A percentile compares a stretch with the other conserved stretches of the same genome.
Conservation (phyloP, 2,113 vertebrate genomes). For the Caretta caretta region DNA sequence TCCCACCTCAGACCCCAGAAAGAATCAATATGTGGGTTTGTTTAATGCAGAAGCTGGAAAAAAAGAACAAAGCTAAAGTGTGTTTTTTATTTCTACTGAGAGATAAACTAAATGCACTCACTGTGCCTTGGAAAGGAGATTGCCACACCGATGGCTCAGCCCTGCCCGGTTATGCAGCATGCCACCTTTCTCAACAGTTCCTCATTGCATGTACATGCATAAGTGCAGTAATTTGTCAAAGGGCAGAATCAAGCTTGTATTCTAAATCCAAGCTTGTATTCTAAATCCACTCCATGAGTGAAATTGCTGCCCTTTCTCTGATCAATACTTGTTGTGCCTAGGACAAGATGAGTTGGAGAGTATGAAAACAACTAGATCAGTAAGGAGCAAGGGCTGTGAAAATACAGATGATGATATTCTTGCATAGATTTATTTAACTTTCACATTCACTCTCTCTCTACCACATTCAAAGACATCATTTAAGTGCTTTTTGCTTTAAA, state of each 20-base stretch:
- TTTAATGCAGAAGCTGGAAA: not conserved
- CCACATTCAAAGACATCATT: not conserved
- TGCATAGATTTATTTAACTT: not conserved
- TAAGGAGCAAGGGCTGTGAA: accelerated
- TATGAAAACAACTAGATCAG: not conserved
- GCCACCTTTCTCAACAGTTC: not conserved
- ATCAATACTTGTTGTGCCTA: not conserved
- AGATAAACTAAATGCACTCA: not conserved
- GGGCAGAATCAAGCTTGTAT: not conserved
- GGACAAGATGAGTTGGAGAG: not conserved
- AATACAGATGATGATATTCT: not conserved
- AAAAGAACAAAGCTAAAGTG: not conserved
- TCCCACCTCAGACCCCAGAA: not conserved
- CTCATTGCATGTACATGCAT: not conserved
- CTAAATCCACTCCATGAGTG: not conserved
- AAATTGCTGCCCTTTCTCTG: not conserved
- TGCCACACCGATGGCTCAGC: not conserved
- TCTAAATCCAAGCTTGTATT: not conserved
- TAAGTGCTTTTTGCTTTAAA: not conserved
- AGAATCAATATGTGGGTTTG: not conserved
- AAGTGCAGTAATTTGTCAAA: not conserved
- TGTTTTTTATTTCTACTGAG: not conserved
- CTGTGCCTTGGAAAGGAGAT: not conserved
- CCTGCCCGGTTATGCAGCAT: not conserved
- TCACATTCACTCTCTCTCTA: not conserved